Evolutionary conservation across 1,140 invertebrate species (phyloP), one percentile per base, ranked within the genome.

Genomic region (Neodiprion fabricii): DNA sequence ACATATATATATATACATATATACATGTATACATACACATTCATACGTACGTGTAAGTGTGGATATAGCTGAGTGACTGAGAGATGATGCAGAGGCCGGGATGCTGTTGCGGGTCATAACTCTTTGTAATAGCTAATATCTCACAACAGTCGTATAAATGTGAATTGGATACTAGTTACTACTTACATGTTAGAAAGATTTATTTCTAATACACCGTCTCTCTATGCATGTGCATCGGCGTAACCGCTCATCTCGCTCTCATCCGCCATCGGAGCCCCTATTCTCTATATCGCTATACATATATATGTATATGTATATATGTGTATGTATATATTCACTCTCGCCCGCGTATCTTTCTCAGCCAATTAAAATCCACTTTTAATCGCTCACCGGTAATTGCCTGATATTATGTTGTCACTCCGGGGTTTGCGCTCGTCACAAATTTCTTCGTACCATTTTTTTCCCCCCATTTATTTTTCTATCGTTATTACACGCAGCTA

Each of bases 141-240:
- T 85, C 82, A 85, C 80, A 76, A 79, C 80, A 86, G 82, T 83
- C 80, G 81, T 83, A 86, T 82, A 85, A 86, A 85, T 80, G 81
- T 79, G 85, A 86, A 86, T 86, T 81, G 84, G 85, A 86, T 83
- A 86, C 84, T 85, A 85, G 86, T 86, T 85, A 84, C 84, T 80
- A 80, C 84, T 85, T 84, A 80, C 80, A 82, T 81, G 80, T 82
- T 79, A 79, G 79, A 76, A 83, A 85, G 86, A 87, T 87, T 86
- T 87, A 87, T 86, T 76, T 81, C 79, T 75, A 72, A 61, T 61
- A 61, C n/a, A 61, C 53, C 53, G 53, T 40, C 28, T 40, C 28
- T 40, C 28, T 40, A 40, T 40, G 28, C 28, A 40, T 40, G 28
- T 5, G 28, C 28, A 40, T 40, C 28, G 28, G 28, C 28, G 28